Evolutionary conservation across 1,140 invertebrate genomes (phyloP).

Genomic region (Pogonomyrmex californicus): DNA sequence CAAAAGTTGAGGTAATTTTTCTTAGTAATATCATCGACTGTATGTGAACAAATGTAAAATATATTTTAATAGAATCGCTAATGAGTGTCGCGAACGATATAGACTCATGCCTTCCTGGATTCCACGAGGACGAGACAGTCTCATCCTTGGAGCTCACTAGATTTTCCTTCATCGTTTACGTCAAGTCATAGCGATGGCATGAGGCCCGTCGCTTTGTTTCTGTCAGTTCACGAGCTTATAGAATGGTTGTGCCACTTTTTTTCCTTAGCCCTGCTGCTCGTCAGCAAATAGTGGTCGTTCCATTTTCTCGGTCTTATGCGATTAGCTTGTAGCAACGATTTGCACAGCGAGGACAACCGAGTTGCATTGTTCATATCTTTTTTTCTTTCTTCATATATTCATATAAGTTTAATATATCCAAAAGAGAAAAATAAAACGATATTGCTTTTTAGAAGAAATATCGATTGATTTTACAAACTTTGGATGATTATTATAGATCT

Average conservation of each 20-base stretch:
- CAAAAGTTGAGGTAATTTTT: background rate
- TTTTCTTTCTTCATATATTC: background rate
- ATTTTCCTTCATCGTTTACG: slow-evolving; percentile 70
- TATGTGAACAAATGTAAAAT: background rate
- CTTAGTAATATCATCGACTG: background rate
- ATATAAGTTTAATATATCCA: too few species aligned
- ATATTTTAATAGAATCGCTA: slow-evolving; percentile 29
- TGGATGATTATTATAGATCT: background rate
- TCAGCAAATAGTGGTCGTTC: slow-evolving; percentile 65
- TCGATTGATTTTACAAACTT: background rate
- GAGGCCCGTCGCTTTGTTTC: slow-evolving; percentile 68
- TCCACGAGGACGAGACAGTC: slow-evolving; percentile 79
- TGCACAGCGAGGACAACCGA: slow-evolving; percentile 3
- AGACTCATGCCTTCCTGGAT: slow-evolving; percentile 78
- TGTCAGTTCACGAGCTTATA: slow-evolving; percentile 16
- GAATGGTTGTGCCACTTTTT: slow-evolving; percentile 45
- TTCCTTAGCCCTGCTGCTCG: slow-evolving; percentile 58
- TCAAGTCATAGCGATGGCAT: slow-evolving; percentile 77
- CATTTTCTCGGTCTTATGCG: slow-evolving; percentile 53
- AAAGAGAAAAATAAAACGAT: background rate
- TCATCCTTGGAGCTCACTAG: slow-evolving; percentile 77
- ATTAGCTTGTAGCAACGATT: slow-evolving; percentile 29
- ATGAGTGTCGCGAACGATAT: slow-evolving; percentile 1
- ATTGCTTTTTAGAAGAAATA: background rate
- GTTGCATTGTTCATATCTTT: slow-evolving; percentile 1